These are phyloP conservation scores for Rhynchonycteris naso DNA, from an alignment of 2,797 vertebrate genomes.

Conservation along the genomic window DNA sequence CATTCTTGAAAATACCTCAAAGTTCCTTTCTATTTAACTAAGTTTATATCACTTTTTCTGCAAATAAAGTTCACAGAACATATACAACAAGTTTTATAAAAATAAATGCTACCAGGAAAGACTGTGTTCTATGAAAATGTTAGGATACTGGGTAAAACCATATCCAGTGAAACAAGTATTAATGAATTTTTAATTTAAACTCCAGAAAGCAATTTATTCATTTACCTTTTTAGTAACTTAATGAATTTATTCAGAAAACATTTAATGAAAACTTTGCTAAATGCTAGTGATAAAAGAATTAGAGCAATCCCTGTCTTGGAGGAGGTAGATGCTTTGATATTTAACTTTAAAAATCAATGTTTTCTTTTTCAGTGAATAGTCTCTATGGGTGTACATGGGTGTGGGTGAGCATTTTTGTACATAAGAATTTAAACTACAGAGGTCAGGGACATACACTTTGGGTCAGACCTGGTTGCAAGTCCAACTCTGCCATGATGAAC, in stretches of 20 bases:
- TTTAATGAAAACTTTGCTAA: background rate
- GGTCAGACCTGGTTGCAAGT: background rate
- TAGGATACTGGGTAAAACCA: background rate
- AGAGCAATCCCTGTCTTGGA: background rate
- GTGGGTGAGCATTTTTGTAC: background rate
- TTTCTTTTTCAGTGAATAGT: background rate
- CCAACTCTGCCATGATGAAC: background rate
- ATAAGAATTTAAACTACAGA: background rate
- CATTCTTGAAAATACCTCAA: background rate
- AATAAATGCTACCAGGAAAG: background rate
- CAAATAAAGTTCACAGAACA: slow-evolving; percentile 10
- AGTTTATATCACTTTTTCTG: background rate
- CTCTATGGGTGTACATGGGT: background rate
- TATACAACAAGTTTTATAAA: background rate
- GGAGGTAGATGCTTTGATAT: background rate
- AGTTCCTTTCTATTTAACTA: background rate
- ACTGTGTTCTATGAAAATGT: background rate
- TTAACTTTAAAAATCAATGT: background rate
- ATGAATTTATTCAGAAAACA: background rate
- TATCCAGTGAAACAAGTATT: background rate
- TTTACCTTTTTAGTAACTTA: background rate
- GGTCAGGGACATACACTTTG: background rate
- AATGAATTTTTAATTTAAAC: background rate
- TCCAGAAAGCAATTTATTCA: background rate
- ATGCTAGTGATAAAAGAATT: background rate